phyloP scores from a whole-genome alignment of 2,888 invertebrate genomes.

The Conistra vaccinii region DNA sequence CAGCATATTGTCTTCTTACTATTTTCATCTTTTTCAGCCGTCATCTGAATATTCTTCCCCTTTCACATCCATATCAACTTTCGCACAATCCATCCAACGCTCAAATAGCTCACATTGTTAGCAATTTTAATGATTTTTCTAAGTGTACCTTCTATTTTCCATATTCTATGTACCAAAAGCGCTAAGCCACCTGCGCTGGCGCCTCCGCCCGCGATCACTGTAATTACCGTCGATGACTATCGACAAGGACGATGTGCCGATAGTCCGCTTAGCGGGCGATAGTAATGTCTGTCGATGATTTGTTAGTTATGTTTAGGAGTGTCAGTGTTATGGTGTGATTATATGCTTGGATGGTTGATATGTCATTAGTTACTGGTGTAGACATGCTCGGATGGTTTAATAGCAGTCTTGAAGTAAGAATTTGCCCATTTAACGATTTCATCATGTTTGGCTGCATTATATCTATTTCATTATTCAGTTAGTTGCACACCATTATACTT shows the following conservation, averaged over 20 bases:
- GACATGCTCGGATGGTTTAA: neutral
- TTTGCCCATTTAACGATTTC: neutral
- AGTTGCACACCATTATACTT: too few species aligned
- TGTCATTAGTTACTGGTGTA: neutral
- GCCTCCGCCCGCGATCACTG: conserved; percentile 64
- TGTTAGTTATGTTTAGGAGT: conserved; percentile 21
- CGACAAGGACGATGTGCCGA: conserved; percentile 62
- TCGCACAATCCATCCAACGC: neutral
- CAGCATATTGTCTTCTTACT: neutral
- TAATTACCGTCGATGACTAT: conserved; percentile 63
- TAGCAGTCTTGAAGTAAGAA: neutral
- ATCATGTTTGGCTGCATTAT: neutral
- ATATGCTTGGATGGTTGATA: neutral
- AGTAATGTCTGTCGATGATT: conserved; percentile 19
- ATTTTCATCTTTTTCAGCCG: too few species aligned
- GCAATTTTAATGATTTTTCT: neutral
- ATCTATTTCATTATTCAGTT: neutral
- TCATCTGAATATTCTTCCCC: neutral
- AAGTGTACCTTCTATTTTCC: conserved; percentile 28
- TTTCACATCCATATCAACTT: neutral
- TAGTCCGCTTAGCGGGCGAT: conserved; percentile 42
- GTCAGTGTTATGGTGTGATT: conserved; percentile 31
- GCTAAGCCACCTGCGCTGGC: conserved; percentile 66
- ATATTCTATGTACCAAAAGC: conserved; percentile 7
- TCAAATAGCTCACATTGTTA: neutral